These are phyloP conservation scores for Drosophila ohnishii DNA, from an alignment of 1,140 invertebrate genomes.

Conservation along the genomic window DNA sequence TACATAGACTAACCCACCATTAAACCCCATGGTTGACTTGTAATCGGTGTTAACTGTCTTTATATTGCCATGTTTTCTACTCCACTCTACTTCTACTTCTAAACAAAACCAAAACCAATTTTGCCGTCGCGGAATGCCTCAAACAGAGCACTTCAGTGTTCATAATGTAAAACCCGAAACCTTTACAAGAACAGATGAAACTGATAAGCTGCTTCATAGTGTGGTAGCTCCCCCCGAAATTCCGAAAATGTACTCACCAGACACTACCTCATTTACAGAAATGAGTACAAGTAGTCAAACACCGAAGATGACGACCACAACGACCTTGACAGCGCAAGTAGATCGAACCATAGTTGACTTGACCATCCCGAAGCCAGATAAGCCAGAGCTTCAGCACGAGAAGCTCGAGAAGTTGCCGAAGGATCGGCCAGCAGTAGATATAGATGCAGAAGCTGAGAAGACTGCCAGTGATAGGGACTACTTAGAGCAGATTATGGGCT, in stretches of 20 bases:
- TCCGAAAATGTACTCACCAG: conserved; percentile 63
- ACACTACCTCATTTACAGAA: conserved; percentile 83
- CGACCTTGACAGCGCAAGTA: conserved; percentile 55
- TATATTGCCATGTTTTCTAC: conserved; percentile 73
- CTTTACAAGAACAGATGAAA: conserved; percentile 78
- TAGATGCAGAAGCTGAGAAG: conserved; percentile 23
- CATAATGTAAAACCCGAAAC: conserved; percentile 78
- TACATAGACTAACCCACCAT: conserved; percentile 71
- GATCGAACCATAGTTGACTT: conserved; percentile 68
- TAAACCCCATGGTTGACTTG: conserved; percentile 45
- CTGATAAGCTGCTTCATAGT: conserved; percentile 80
- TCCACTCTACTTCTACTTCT: conserved; percentile 56
- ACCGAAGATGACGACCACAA: conserved; percentile 60
- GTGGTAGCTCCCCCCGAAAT: conserved; percentile 64
- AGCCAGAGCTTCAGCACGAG: not conserved
- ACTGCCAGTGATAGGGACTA: conserved; percentile 70
- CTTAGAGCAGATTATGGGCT: conserved; percentile 73
- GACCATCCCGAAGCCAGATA: conserved; percentile 17
- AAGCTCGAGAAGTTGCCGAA: conserved; percentile 2
- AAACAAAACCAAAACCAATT: conserved; percentile 13
- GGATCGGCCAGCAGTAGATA: conserved; percentile 27
- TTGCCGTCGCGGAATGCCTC: conserved; percentile 67
- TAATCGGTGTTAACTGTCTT: conserved; percentile 78
- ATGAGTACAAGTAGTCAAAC: conserved; percentile 82
- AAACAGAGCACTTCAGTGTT: conserved; percentile 83